Percentiles rank a stretch among this genome's conserved stretches.
These are phyloP conservation scores for Teleogryllus oceanicus DNA, from an alignment of 2,888 invertebrate species.

Conservation along the genomic window DNA sequence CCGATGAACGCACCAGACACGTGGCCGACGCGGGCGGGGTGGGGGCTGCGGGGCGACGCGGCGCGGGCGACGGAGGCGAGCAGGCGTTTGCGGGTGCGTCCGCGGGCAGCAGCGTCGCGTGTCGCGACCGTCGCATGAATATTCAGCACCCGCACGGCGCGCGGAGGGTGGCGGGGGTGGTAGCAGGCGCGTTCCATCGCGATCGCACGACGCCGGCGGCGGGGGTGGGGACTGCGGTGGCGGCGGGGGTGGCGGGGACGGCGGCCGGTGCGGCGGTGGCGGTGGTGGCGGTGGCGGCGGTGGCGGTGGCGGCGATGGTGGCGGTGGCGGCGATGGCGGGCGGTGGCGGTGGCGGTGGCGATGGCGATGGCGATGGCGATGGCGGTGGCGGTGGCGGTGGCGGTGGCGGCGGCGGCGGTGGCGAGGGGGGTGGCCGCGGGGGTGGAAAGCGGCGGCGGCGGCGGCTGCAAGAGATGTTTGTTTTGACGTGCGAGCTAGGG, in stretches of 20 bases:
- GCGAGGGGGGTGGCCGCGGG: fast-evolving
- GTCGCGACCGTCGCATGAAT: neutral
- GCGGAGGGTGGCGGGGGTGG: neutral
- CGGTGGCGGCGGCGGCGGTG: neutral
- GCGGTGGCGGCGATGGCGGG: neutral
- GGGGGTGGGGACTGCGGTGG: neutral
- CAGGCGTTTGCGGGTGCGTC: too few relatives aligned
- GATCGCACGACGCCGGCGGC: neutral
- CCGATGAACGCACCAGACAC: too few relatives aligned
- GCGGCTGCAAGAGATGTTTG: neutral
- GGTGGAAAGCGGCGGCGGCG: neutral
- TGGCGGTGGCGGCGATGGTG: neutral
- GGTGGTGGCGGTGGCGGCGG: too few relatives aligned
- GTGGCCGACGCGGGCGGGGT: too few relatives aligned
- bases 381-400: neutral
- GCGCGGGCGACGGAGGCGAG: too few relatives aligned
- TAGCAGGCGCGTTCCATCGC: neutral
- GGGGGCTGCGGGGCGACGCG: too few relatives aligned
- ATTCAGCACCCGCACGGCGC: neutral
- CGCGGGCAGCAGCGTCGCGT: neutral
- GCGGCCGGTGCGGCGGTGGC: neutral
- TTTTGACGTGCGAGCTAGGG: slow-evolving; percentile 18
- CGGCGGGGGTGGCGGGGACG: neutral
- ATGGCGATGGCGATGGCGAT: neutral
- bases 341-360: neutral